Base-by-base conservation (phyloP, 1,140 invertebrate genomes). In the Akabosia matsudoensis region DNA sequence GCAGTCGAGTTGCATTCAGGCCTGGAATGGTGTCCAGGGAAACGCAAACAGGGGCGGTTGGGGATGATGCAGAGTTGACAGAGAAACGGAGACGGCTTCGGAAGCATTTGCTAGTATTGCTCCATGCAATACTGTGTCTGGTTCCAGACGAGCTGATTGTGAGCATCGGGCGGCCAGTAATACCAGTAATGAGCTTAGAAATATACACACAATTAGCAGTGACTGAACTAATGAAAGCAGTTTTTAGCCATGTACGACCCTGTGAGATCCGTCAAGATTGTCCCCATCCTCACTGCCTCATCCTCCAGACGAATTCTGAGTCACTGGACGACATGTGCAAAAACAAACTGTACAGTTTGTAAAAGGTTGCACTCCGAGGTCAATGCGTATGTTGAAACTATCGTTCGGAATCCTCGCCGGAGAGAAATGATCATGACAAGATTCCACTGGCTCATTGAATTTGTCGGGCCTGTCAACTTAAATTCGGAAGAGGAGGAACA, bases 71-170 rank as follows among this genome's bases (percentile, higher is more conserved):
- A 3, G 54, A 56, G 7, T 22, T 56, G 54, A 13, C 26, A 24
- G 28, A 70, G 67, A 70, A 70, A 30, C 67, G 67, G 4, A 30
- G 28, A 30, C 67, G 26, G 67, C 26, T 70, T 33, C 67, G 67
- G 67, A 70, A 70, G 33, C 67, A 70, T 13, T 30, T 70, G 10
- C 24, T 22, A 30, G 33, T 70, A 33, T 34, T 70, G 22, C 67
- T 70, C 28, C 67, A 70, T 30, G 67, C 67, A 4, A 22, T 70
- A 2, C 14, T 70, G 14, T 70, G 67, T 30, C 67, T 22, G 4
- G 28, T 30, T 14, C 10, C 24, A 22, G 67, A 70, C 31, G 28
- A 33, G 28, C 67, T 56, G 54, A 56, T 56, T 56, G 54, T 13
- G 54, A 56, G 24, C 22, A 56, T 22, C 24, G 54, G 54, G 24